Evolutionary conservation across 2,113 vertebrate species (phyloP), one percentile per base, ranked within the genome.

Genomic region (Pelodiscus sinensis): DNA sequence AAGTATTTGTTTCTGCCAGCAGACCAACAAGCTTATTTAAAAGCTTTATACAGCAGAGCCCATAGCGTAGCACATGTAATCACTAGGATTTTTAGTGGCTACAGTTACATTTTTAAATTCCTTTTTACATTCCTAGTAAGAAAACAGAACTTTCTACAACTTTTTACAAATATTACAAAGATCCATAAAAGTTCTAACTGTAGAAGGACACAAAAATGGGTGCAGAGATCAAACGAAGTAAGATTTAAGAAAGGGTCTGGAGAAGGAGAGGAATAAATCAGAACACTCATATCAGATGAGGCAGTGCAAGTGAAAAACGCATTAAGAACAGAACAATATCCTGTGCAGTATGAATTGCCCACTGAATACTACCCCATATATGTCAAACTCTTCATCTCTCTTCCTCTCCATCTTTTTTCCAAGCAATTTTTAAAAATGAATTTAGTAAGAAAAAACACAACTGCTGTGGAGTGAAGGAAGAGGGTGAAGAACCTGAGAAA

Each of bases 401-500:
- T 15, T 2, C 3, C 14, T 68, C 15, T 3, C 58, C 56, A 60
- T 25, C n/a, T 81, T 85, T 82, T 58, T 27, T 73, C 86, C 81
- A 78, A 9, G 12, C 52, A 92, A 65, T 86, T 52, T 81, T 71
- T 82, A 82, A 25, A 87, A 93, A 60, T 12, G 81, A 94, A 89
- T 82, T 90, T 68, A 85, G 0, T 56, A 84, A 85, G 12, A 95
- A 90, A 44, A 4, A 0, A 0, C 9, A 56, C 27, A 52, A 88
- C 60, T 79, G 75, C 58, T 18, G 44, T 25, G 60, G n/a, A 31
- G 8, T 68, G 15, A 31, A 18, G 1, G 4, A 79, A 44, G 14
- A 77, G 25, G 11, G 83, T 57, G 90, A 87, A 15, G 21, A 18
- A 65, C n/a, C 57, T 85, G 75, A 13, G 95, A 94, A 86, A 92